phyloP scores from a whole-genome alignment of 2,888 invertebrate genomes.

The Aphidoletes aphidimyza region DNA sequence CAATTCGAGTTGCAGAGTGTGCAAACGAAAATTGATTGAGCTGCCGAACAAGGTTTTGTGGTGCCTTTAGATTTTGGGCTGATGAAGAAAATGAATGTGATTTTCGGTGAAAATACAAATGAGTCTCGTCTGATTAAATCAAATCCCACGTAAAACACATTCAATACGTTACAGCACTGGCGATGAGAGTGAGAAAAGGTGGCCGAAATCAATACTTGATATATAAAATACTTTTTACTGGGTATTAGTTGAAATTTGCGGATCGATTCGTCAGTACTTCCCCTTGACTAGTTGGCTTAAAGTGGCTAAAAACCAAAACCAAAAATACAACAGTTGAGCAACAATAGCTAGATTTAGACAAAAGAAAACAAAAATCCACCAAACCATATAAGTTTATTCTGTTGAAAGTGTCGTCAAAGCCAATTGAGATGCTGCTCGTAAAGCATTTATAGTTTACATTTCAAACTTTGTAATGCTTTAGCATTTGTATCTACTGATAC shows the following conservation, averaged over 20 bases:
- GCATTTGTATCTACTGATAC: no score
- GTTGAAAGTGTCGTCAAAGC: no score
- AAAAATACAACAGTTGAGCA: no score
- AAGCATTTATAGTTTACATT: no score
- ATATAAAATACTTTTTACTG: neutral
- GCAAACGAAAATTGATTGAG: slow-evolving; percentile 31
- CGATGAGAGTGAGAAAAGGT: no score
- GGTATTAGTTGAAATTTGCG: neutral
- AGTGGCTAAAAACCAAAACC: no score
- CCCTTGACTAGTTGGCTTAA: neutral
- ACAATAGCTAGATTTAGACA: no score
- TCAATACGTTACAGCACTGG: no score
- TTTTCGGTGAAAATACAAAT: slow-evolving; percentile 20
- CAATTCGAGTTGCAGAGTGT: neutral
- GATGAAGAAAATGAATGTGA: neutral
- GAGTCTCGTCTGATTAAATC: slow-evolving; percentile 27
- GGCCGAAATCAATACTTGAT: slow-evolving; percentile 28
- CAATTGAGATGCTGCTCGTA: no score
- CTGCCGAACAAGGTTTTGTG: neutral
- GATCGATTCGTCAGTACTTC: neutral
- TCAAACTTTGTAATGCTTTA: no score
- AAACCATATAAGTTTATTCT: no score
- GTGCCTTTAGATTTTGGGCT: neutral
- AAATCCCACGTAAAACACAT: slow-evolving; percentile 17
- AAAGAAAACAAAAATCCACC: no score